Conservation (phyloP, 2,888 invertebrate species). For the Philhelius pedissequus region DNA sequence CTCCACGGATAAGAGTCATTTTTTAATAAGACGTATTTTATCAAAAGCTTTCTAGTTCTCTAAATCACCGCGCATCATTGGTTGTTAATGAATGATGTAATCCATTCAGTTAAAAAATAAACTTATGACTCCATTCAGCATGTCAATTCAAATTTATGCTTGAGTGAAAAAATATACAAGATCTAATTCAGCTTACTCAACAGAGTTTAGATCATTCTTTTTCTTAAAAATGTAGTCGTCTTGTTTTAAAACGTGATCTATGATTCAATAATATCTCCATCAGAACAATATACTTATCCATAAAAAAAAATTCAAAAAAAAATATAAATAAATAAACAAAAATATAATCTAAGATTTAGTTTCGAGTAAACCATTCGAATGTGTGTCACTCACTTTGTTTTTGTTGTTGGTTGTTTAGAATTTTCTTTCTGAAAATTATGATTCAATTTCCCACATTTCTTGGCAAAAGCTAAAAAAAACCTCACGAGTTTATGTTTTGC, state of each 20-base stretch:
- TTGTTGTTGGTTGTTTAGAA: neutral
- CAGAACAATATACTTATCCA: neutral
- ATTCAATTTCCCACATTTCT: neutral
- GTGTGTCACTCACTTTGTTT: slow-evolving; percentile 20
- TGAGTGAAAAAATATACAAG: neutral
- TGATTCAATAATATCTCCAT: neutral
- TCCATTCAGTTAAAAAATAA: slow-evolving; percentile 6
- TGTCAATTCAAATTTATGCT: neutral
- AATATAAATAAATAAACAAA: slow-evolving; percentile 12
- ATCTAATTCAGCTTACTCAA: neutral
- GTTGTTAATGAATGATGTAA: neutral
- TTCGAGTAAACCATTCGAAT: slow-evolving; percentile 16
- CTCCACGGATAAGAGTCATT: neutral
- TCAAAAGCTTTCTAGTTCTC: neutral
- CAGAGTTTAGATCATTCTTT: too few species aligned
- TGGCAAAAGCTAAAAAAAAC: neutral
- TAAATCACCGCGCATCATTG: neutral
- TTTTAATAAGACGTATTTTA: neutral
- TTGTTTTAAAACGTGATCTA: neutral
- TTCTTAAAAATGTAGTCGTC: neutral
- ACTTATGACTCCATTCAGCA: neutral
- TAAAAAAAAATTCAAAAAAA: neutral
- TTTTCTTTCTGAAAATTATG: slow-evolving; percentile 15
- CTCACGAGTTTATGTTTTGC: neutral
- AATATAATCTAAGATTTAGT: neutral